These are phyloP conservation scores for Ophthalmolycus amberensis DNA, from an alignment of 2,113 vertebrate species.

Conservation along the genomic window DNA sequence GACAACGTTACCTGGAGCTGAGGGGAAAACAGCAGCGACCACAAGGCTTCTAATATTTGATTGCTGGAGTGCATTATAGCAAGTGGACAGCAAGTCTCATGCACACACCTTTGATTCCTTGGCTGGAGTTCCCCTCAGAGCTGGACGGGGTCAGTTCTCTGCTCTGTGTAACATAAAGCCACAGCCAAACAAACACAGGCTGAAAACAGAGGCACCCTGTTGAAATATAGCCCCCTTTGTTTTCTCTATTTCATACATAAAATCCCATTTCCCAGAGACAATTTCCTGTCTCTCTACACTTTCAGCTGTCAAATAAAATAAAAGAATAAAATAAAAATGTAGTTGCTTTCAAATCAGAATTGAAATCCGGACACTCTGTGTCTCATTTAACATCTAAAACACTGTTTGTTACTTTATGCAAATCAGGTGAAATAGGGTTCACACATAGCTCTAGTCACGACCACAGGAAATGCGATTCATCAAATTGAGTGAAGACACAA, in stretches of 20 bases:
- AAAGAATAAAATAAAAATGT: neutral
- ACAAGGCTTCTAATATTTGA: conserved; percentile 38
- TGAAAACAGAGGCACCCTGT: conserved; percentile 2
- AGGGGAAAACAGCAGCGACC: conserved; percentile 17
- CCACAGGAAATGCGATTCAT: neutral
- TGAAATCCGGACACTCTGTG: neutral
- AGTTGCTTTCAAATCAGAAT: neutral
- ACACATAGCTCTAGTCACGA: neutral
- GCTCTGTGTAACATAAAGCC: conserved; percentile 23
- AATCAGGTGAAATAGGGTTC: neutral
- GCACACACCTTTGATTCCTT: conserved; percentile 22
- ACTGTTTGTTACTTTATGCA: neutral
- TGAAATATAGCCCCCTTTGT: neutral
- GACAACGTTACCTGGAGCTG: conserved; percentile 17
- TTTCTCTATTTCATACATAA: neutral
- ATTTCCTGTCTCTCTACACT: neutral
- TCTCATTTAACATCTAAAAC: neutral
- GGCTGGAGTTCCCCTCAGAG: conserved; percentile 10
- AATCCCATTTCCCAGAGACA: neutral
- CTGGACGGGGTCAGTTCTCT: neutral
- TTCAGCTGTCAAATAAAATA: neutral
- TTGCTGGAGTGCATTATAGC: conserved; percentile 15
- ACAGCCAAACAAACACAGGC: conserved; percentile 29
- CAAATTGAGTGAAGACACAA: neutral
- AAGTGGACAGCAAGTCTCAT: conserved; percentile 13